Base-by-base conservation (phyloP, 2,113 vertebrate genomes). In the Petrocephalus zakoni region DNA sequence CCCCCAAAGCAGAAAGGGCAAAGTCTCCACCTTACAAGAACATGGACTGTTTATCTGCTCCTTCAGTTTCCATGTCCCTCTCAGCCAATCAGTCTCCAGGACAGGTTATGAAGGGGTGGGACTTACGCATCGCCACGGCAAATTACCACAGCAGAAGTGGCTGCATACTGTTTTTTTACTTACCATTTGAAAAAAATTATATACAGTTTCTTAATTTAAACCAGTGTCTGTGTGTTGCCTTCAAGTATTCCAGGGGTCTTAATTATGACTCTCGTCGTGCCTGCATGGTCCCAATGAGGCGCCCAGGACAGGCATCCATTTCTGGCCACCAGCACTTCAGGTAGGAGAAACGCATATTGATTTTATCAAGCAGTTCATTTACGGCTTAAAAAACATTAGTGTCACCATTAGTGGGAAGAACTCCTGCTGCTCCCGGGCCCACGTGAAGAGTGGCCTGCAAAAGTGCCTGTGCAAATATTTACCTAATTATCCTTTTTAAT, bases 401-500 rank as follows among this genome's bases (percentile, higher is more conserved):
- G 90, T 90, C 72, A 51, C 83, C 85, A 25, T 68, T 81, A 68
- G 85, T 90, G 90, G 90, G 86, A 90, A 93, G 93, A 92, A 93
- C 89, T 90, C 85, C 90, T 89, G 92, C 90, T 87, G 90, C 91
- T 94, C 92, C 90, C 91, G 55, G 94, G 95, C 96, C 97, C 96
- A 97, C 97, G 96, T 96, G 96, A 96, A 94, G 93, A 92, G 95
- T 95, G 96, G 96, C 97, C 94, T 93, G 93, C 96, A 95, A 93
- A 94, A 96, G 97, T 96, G 97, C 96, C 96, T 97, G 97, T 94
- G 97, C 97, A 99, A 99, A 99, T 98, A 98, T 97, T 98, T 98
- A 97, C 97, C 95, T 97, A 97, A 99, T 98, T 98, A 98, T 99
- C 96, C 97, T 96, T 98, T 97, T 99, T 98, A 98, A 99, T 98